phyloP scores from a whole-genome alignment of 2,113 vertebrate genomes.

The Hippocampus abdominalis region DNA sequence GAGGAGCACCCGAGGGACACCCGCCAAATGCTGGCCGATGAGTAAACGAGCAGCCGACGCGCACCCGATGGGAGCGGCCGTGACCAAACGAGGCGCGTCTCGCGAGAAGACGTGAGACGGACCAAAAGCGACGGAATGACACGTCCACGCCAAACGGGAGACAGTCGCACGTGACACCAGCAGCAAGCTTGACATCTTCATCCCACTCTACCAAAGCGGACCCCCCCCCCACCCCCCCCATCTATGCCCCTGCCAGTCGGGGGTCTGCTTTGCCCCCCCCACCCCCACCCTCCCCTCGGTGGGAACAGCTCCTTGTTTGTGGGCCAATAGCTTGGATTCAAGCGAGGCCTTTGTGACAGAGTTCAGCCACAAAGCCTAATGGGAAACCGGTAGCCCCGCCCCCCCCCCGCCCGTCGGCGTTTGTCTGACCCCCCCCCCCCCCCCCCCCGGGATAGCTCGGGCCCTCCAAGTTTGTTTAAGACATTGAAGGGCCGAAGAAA shows the following conservation, averaged over 20 bases:
- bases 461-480: slow-evolving; percentile 69
- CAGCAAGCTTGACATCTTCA: not conserved
- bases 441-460: slow-evolving; percentile 76
- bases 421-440: not conserved
- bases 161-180: not conserved
- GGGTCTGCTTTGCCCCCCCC: slow-evolving; percentile 43
- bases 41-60: too few relatives aligned
- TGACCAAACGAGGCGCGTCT: too few relatives aligned
- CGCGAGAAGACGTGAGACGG: too few relatives aligned
- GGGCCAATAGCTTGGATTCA: slow-evolving; percentile 99
- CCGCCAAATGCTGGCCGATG: too few relatives aligned
- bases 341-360: slow-evolving; percentile 91
- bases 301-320: slow-evolving; percentile 98
- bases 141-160: not conserved
- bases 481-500: slow-evolving; percentile 62
- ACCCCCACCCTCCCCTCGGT: slow-evolving; percentile 60
- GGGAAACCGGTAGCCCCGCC: slow-evolving; percentile 31
- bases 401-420: slow-evolving; percentile 28
- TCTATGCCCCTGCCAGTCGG: slow-evolving; percentile 35
- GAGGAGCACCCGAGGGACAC: too few relatives aligned
- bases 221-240: slow-evolving; percentile 73
- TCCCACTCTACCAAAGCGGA: slow-evolving; percentile 60
- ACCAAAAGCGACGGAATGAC: too few relatives aligned
- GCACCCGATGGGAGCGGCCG: too few relatives aligned
- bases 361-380: slow-evolving; percentile 89